A percentile compares a stretch with the other conserved stretches of the same genome.
phyloP scores from a whole-genome alignment of 2,113 vertebrate species.

The Guaruba guarouba region DNA sequence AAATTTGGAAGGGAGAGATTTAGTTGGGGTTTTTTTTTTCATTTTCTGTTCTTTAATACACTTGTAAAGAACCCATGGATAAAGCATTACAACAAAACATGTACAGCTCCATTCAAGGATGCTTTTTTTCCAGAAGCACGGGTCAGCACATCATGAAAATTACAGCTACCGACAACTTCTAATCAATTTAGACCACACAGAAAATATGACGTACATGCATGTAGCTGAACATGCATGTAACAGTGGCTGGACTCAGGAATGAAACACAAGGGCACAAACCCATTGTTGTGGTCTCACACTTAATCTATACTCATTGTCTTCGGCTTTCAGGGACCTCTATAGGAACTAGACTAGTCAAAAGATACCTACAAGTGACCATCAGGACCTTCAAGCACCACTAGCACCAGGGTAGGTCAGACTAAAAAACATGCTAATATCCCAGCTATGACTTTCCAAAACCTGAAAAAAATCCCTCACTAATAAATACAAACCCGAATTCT shows the following conservation, averaged over 20 bases:
- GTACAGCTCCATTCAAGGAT: not conserved
- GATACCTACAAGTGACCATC: not conserved
- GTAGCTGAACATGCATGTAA: not conserved
- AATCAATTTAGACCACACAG: not conserved
- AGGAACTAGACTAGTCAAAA: not conserved
- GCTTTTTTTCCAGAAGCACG: not conserved
- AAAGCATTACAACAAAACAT: not conserved
- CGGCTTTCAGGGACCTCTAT: not conserved
- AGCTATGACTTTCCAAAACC: not conserved
- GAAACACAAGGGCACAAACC: not conserved
- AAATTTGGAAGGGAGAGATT: constrained; percentile 1
- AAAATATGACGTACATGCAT: not conserved
- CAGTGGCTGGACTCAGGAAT: not conserved
- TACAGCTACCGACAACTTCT: not conserved
- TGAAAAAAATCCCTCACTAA: not conserved
- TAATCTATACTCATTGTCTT: rapidly evolving
- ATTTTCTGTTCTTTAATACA: not conserved
- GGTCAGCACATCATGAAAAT: not conserved
- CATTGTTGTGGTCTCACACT: not conserved
- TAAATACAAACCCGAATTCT: not conserved
- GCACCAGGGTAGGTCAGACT: not conserved
- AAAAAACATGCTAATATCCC: not conserved
- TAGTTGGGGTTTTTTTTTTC: not conserved
- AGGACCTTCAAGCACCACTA: not conserved
- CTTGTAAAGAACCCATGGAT: not conserved